Evolutionary conservation across 2,797 vertebrate genomes (phyloP).

Genomic region (Lates japonicus): DNA sequence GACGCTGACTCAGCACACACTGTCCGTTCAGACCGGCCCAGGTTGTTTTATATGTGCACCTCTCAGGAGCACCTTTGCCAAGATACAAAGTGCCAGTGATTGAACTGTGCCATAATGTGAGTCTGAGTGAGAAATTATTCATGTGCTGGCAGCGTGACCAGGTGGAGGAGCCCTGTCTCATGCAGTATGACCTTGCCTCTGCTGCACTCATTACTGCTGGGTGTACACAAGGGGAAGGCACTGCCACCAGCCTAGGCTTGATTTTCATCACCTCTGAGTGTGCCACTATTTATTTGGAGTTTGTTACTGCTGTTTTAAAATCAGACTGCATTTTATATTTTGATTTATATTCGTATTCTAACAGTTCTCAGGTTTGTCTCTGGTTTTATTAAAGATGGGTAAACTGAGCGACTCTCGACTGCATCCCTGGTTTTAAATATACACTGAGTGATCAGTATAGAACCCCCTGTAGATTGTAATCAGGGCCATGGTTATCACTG

Average conservation of each 20-base stretch:
- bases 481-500: background rate
- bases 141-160: conserved; percentile 60
- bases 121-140: conserved; percentile 79
- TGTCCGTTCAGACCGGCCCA: conserved; percentile 56
- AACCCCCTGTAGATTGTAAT: background rate
- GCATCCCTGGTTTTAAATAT: too few relatives aligned
- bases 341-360: background rate
- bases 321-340: background rate
- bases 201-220: conserved; percentile 51
- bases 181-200: conserved; percentile 66
- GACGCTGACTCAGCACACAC: conserved; percentile 77
- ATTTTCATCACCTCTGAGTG: conserved; percentile 6
- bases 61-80: conserved; percentile 72
- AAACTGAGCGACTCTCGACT: background rate
- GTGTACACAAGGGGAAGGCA: background rate
- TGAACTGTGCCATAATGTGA: conserved; percentile 76
- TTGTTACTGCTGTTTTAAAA: background rate
- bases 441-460: background rate
- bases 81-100: conserved; percentile 73
- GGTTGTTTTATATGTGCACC: conserved; percentile 76
- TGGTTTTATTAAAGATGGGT: background rate
- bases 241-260: background rate
- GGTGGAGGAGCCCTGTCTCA: conserved; percentile 49
- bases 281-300: background rate
- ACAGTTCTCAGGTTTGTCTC: background rate